Evolutionary conservation across 2,113 vertebrate species (phyloP).

Genomic region (Donacobius atricapilla): DNA sequence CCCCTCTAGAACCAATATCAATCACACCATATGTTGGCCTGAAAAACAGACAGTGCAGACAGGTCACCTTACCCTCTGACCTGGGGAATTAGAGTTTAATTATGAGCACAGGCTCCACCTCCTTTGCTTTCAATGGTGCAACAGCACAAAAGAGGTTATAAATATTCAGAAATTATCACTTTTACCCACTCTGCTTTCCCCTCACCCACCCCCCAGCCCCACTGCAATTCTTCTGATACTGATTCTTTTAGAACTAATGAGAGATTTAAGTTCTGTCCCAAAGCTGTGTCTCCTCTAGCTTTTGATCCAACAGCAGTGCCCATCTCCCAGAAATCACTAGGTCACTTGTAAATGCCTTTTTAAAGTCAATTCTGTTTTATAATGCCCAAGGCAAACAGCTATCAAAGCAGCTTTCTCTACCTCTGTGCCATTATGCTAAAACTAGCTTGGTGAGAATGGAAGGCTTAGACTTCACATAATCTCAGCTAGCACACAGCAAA

Average conservation of each 20-base stretch:
- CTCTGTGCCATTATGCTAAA: conserved; percentile 43
- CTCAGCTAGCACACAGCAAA: conserved; percentile 25
- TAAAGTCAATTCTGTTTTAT: conserved; percentile 27
- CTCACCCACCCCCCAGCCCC: background rate
- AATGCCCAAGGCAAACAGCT: conserved; percentile 37
- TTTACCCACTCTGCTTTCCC: background rate
- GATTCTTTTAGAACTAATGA: conserved; percentile 16
- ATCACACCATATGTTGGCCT: background rate
- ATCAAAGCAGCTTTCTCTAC: conserved; percentile 33
- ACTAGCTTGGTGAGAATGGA: conserved; percentile 18
- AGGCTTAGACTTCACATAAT: conserved; percentile 35
- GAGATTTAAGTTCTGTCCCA: background rate
- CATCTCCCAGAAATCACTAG: background rate
- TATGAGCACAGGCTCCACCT: background rate
- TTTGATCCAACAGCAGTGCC: conserved; percentile 36
- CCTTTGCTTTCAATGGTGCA: background rate
- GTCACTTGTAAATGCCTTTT: conserved; percentile 44
- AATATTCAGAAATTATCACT: conserved; percentile 29
- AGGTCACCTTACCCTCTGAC: background rate
- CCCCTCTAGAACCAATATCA: background rate
- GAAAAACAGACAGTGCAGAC: background rate
- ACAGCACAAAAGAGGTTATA: background rate
- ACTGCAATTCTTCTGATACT: background rate
- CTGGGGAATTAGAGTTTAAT: conserved; percentile 4
- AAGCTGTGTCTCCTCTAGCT: conserved; percentile 9